Base-by-base conservation (phyloP, 2,888 invertebrate species). In the Atethmia centrago region DNA sequence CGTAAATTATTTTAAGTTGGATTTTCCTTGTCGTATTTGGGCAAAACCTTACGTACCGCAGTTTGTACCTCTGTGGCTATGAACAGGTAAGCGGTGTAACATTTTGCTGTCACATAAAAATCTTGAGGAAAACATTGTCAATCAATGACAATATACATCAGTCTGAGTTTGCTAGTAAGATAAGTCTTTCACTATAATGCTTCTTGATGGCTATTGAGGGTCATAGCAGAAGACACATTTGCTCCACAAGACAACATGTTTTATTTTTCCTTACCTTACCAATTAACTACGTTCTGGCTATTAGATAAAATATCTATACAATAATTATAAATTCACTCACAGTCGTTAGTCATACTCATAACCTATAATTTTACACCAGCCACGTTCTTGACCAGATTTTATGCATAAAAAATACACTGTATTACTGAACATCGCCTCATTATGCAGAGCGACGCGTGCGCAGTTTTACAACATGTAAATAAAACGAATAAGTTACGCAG, bases 361-460 rank as follows among this genome's bases (percentile, higher is more conserved):
- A 74, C 49, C 64, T 80, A 75, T 61, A 67, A 77, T 77, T 67
- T 71, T 59, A 81, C 53, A 71, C 25, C 49, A 63, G n/a, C 67
- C 69, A 67, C 28, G 69, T 70, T 70, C 74, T 66, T 75, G 59
- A 58, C 56, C 66, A 40, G 83, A 49, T 72, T 64, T 66, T 58
- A 67, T 49, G 66, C 58, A 73, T 61, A 71, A 51, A 67, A 70
- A 71, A 53, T 16, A 72, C 31, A 67, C 62, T 66, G 61, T 67
- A 40, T 74, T 72, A 76, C 66, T 76, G 72, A 73, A 55, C 69
- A 85, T 83, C 67, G 51, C 56, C 65, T 72, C 64, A 74, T 84
- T 85, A 85, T 81, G 81, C 84, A 42, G 56, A 71, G 25, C 67
- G 66, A 58, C 80, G 85, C 79, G 82, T 79, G 82, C 79, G 81